Percentiles rank a stretch among this genome's conserved stretches.
Evolutionary conservation across 2,113 vertebrate species (phyloP).

Genomic region (Calidris pygmaea): DNA sequence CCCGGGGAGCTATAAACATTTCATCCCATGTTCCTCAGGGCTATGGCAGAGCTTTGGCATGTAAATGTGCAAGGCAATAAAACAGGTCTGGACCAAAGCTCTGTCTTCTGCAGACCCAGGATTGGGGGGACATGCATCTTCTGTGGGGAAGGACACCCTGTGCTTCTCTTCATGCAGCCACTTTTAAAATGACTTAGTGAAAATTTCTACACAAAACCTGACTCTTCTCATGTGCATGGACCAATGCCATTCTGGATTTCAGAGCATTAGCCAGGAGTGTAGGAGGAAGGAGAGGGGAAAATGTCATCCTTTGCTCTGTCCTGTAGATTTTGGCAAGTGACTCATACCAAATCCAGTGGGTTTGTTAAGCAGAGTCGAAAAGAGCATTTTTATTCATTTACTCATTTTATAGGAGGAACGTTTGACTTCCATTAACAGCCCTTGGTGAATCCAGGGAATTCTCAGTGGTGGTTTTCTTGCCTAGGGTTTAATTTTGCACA

Average conservation of each 20-base stretch:
- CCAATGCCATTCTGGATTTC: neutral
- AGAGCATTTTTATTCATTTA: neutral
- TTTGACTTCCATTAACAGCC: neutral
- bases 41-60: neutral
- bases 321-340: neutral
- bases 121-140: neutral
- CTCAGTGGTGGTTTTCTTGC: neutral
- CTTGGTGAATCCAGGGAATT: neutral
- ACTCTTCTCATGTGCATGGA: neutral
- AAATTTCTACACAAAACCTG: constrained; percentile 6
- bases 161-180: neutral
- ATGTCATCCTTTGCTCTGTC: neutral
- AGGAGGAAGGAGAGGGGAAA: neutral
- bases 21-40: neutral
- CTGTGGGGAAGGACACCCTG: neutral
- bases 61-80: neutral
- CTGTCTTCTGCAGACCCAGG: neutral
- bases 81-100: neutral
- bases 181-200: neutral
- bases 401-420: neutral
- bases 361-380: neutral
- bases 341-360: neutral
- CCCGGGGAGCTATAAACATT: neutral
- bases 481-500: neutral
- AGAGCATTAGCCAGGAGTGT: neutral